Conservation (phyloP, 1,140 invertebrate genomes). For the Bombus terrestris region DNA sequence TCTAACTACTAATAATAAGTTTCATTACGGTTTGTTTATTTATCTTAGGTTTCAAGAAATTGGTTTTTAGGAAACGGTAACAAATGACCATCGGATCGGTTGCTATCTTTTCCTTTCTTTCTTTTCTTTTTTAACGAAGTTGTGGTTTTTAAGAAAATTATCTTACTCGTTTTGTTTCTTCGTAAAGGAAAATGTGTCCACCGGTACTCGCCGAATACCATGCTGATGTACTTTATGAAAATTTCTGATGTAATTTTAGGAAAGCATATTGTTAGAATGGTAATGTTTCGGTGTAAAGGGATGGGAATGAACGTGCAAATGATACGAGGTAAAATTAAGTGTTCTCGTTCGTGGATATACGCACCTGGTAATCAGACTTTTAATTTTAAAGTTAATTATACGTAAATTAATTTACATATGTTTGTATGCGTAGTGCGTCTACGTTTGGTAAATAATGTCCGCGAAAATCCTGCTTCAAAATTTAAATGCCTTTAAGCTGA, state of each 20-base stretch:
- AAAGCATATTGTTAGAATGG: background rate
- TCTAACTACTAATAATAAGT: no score
- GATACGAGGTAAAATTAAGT: background rate
- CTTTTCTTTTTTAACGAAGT: background rate
- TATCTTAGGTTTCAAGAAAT: background rate
- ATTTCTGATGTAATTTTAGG: slow-evolving; percentile 14
- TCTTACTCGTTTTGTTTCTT: background rate
- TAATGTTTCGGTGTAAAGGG: background rate
- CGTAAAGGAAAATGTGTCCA: background rate
- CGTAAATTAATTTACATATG: slow-evolving; percentile 54
- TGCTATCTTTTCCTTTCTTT: background rate
- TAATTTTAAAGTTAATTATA: slow-evolving; percentile 63
- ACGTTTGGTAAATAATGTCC: slow-evolving; percentile 46
- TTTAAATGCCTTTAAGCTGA: slow-evolving; percentile 32
- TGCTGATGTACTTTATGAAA: no score
- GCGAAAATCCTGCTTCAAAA: slow-evolving; percentile 19
- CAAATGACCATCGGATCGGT: background rate
- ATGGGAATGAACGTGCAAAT: background rate
- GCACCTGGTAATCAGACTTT: slow-evolving; percentile 31
- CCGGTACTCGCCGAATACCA: no score
- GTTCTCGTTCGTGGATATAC: background rate
- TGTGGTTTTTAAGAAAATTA: background rate
- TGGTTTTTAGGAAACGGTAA: background rate
- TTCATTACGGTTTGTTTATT: no score
- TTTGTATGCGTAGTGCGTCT: background rate